These are phyloP conservation scores for Unio delphinus DNA, from an alignment of 2,888 invertebrate species.

Conservation along the genomic window DNA sequence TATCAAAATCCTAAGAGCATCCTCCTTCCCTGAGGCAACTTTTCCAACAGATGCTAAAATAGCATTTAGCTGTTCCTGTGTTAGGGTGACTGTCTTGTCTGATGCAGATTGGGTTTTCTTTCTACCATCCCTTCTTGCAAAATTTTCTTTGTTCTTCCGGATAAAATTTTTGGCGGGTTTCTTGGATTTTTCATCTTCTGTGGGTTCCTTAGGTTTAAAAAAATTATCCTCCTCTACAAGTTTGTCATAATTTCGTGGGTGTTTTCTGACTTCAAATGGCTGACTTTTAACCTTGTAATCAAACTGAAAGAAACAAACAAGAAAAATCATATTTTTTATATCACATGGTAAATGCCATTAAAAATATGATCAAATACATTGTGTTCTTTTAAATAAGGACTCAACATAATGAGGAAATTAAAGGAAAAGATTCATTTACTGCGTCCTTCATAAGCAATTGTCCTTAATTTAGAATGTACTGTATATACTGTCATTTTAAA, in stretches of 20 bases:
- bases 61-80: slow-evolving; percentile 62
- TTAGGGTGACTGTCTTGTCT: slow-evolving; percentile 52
- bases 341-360: too few relatives aligned
- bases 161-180: slow-evolving; percentile 56
- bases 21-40: slow-evolving; percentile 48
- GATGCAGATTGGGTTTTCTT: slow-evolving; percentile 16
- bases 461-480: too few relatives aligned
- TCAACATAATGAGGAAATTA: too few relatives aligned
- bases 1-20: slow-evolving; percentile 55
- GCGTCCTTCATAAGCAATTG: too few relatives aligned
- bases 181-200: slow-evolving; percentile 17
- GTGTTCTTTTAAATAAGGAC: too few relatives aligned
- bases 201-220: background rate
- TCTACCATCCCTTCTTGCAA: slow-evolving; percentile 16
- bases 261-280: slow-evolving; percentile 5
- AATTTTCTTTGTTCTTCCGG: slow-evolving; percentile 42
- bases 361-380: too few relatives aligned
- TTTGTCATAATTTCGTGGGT: background rate
- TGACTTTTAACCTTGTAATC: slow-evolving; percentile 9
- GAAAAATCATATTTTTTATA: too few relatives aligned
- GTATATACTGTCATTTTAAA: too few relatives aligned
- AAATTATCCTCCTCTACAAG: slow-evolving; percentile 4
- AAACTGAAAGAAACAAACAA: slow-evolving; percentile 3
- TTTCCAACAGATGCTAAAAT: slow-evolving; percentile 61
- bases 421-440: too few relatives aligned